Evolutionary conservation across 2,113 vertebrate genomes (phyloP), one percentile per base, ranked within the genome.

Genomic region (Labeo rohita): DNA sequence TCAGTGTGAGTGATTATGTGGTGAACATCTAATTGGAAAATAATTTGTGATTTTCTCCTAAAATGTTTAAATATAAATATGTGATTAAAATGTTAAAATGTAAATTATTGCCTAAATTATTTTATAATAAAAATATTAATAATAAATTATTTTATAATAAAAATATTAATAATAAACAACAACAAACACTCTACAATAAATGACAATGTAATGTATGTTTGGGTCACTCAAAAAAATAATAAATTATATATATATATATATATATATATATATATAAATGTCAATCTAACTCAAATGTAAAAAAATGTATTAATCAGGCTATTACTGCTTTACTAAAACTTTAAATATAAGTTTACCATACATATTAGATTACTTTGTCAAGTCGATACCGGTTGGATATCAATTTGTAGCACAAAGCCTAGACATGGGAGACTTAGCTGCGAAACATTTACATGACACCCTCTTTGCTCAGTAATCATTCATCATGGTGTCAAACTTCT

Each of bases 341-440:
- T n/a, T 43, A 36, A 39, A 59, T 54, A 83, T 54, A 83, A 39
- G 49, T 66, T 82, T 54, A 72, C 49, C 81, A 72, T 72, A 12
- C 28, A 39, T 83, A 83, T 83, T 56, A 83, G 47, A 39, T 81
- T 56, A 74, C 77, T 34, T 23, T 70, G 9, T 11, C 56, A 76
- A 18, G 43, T 78, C 63, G 45, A 87, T 15, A 56, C 28, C 34
- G 18, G 68, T 59, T 79, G 18, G 52, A 83, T 74, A 85, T 85
- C 88, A 83, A 52, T 89, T 81, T 59, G 56, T 52, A 82, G 21
- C 61, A 89, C 78, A 43, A 54, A 87, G 59, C 83, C n/a, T 63
- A n/a, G 91, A 93, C 94, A 94, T 93, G 93, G 93, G 93, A 94
- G 92, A 94, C 72, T 92, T 92, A 87, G 79, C 80, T 83, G 34